Base-by-base conservation (phyloP, 30 jellyfish, hydroid and myxozoan species). In the Aurelia sp. region DNA sequence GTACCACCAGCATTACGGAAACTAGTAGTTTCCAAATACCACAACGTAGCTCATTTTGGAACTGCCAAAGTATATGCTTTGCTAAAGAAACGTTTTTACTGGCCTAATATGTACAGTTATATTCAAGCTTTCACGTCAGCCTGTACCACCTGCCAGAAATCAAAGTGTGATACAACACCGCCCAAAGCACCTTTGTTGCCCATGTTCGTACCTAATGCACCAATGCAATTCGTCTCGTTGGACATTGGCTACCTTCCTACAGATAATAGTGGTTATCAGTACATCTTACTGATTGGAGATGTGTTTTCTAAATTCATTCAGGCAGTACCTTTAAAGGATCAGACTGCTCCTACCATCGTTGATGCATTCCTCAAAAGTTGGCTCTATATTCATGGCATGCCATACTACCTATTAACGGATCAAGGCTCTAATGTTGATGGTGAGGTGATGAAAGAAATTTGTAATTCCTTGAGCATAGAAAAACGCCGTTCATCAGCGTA, bases 91-190 rank as follows among this genome's bases (percentile, higher is more conserved):
- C 81, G 94, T 13, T 77, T 60, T 57, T 88, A 15, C 63, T 78
- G 96, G 96, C 91, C 96, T 4, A 77, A 67, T 78, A 71, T 84
- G 94, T 72, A 53, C 5, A 47, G 75, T 18, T 72, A 73, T 73
- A 59, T 84, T 30, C 30, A 72, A 60, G 9, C 63, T 30, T 84
- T 84, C 27, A 41, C 65, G 2, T 50, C 84, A 10, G 68, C 44
- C 67, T 84, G 88, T 73, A 40, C 22, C 7, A 38, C 41, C 77
- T 84, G 82, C 68, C 94, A 84, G 73, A 57, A 84, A 66, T 15
- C 92, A 51, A 83, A 83, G 60, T 83, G 82, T 59, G 78, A 12
- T 53, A 24, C 92, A 53, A 5, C 87, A 27, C 92, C 92, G 61
- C 92, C 92, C 0, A 83, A 83, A 58, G 92, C 87, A n/a, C 88